phyloP scores from a whole-genome alignment of 30 jellyfish, hydroid and myxozoan genomes.

The Nemopilema nomurai region DNA sequence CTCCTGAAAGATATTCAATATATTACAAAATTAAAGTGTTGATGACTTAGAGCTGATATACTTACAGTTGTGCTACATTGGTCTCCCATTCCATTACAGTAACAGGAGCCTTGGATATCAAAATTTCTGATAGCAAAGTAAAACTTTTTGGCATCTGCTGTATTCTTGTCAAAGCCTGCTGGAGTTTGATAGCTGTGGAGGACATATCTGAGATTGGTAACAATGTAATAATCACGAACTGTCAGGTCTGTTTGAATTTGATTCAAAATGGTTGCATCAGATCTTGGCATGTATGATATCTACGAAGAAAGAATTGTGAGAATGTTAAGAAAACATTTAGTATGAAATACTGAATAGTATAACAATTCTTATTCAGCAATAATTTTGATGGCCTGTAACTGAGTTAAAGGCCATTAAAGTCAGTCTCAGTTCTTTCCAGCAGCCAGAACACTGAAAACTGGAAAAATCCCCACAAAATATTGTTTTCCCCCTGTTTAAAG shows the following conservation, averaged over 20 bases:
- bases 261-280: constrained; percentile 61
- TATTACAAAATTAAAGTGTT: no score
- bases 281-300: constrained; percentile 92
- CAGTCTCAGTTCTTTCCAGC: no score
- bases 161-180: constrained; percentile 68
- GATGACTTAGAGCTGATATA: no score
- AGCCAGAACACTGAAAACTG: no score
- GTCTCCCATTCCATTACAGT: constrained; percentile 95
- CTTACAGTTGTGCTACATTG: constrained; percentile 76
- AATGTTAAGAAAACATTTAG: background rate
- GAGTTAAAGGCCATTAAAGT: no score
- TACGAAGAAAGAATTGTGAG: constrained; percentile 12
- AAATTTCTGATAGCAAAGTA: constrained; percentile 84
- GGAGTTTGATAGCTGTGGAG: constrained; percentile 72
- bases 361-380: no score
- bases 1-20: no score
- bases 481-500: no score
- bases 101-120: constrained; percentile 93
- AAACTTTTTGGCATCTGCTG: constrained; percentile 80
- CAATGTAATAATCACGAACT: constrained; percentile 77
- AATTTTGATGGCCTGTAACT: no score
- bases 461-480: no score
- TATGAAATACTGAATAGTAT: no score
- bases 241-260: constrained; percentile 60
- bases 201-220: constrained; percentile 77